Conservation (phyloP, 1,140 invertebrate genomes). For the Caenorhabditis inopinata region DNA sequence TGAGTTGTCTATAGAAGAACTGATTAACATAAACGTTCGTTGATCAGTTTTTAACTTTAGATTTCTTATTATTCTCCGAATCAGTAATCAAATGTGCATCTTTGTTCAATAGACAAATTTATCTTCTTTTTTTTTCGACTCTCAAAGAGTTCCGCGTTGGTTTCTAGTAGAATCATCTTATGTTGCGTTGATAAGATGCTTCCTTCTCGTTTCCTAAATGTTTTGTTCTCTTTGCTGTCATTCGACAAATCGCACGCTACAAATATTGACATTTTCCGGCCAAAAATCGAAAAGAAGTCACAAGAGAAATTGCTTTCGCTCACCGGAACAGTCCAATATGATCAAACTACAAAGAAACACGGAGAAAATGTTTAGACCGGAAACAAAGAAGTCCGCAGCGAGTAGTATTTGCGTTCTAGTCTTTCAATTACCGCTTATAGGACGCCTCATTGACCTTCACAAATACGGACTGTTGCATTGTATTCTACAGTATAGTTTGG, state of each 20-base stretch:
- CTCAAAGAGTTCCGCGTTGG: background rate
- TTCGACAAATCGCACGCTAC: background rate
- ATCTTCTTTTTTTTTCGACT: too few species aligned
- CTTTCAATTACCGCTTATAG: background rate
- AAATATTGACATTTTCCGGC: slow-evolving; percentile 6
- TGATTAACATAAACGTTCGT: too few species aligned
- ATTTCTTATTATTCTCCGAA: background rate
- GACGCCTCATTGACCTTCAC: background rate
- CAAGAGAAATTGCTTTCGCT: background rate
- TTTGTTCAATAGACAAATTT: too few species aligned
- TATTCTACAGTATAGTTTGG: too few species aligned
- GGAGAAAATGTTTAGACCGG: background rate
- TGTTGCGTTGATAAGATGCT: background rate
- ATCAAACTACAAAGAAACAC: slow-evolving; percentile 23
- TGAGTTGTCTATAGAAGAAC: background rate
- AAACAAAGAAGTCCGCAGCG: background rate
- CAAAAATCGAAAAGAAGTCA: slow-evolving; percentile 32
- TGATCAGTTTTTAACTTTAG: background rate
- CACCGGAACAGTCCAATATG: slow-evolving; percentile 11
- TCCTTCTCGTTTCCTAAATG: background rate
- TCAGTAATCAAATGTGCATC: too few species aligned
- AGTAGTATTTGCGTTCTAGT: background rate
- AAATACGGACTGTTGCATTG: background rate
- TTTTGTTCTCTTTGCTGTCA: background rate
- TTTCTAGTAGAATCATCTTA: background rate